phyloP scores from a whole-genome alignment of 2,888 invertebrate genomes.

The Melanostoma scalare region DNA sequence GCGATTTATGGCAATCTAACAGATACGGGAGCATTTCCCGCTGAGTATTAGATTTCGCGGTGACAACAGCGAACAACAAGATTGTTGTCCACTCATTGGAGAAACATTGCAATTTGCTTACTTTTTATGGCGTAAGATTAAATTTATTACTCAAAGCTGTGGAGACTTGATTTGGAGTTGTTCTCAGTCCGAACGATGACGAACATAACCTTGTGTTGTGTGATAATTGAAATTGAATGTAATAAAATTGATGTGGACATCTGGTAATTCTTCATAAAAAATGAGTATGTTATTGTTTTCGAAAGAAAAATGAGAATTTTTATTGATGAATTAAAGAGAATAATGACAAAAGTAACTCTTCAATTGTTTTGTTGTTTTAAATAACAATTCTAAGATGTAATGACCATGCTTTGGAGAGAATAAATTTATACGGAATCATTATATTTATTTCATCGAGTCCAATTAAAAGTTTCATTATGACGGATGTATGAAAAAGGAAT shows the following conservation, averaged over 20 bases:
- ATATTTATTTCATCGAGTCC: too few relatives aligned
- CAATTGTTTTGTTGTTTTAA: too few relatives aligned
- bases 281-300: conserved; percentile 13
- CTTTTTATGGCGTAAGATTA: conserved; percentile 64
- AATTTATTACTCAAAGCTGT: conserved; percentile 51
- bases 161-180: conserved; percentile 52
- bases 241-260: conserved; percentile 15
- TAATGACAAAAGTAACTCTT: too few relatives aligned
- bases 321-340: background rate
- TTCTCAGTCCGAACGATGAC: conserved; percentile 22
- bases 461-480: too few relatives aligned
- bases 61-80: conserved; percentile 30
- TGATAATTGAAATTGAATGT: conserved; percentile 36
- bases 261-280: conserved; percentile 14
- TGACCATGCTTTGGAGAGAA: too few relatives aligned
- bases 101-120: conserved; percentile 62
- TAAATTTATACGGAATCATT: too few relatives aligned
- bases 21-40: conserved; percentile 30
- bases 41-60: conserved; percentile 52
- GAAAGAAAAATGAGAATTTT: background rate
- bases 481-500: too few relatives aligned
- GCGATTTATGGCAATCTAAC: conserved; percentile 47
- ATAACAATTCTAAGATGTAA: too few relatives aligned
- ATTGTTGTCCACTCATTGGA: conserved; percentile 58
- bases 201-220: conserved; percentile 8